These are phyloP conservation scores for Heliconius hermathena DNA, from an alignment of 1,140 invertebrate species.

Conservation along the genomic window DNA sequence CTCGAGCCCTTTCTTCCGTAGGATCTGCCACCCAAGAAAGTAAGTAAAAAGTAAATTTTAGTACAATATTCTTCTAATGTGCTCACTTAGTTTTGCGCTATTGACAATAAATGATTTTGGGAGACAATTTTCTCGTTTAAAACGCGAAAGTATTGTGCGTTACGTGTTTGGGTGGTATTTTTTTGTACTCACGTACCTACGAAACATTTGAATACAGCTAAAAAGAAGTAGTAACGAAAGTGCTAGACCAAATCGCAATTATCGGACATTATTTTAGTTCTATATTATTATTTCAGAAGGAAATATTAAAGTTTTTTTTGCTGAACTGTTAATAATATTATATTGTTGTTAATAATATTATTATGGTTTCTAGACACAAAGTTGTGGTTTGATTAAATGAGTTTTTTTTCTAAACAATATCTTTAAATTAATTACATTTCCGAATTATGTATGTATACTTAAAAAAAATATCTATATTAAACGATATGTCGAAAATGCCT, in stretches of 20 bases:
- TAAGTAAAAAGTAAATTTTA: constrained; percentile 25
- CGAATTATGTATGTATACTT: too few species aligned
- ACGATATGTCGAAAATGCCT: neutral
- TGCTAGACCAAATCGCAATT: too few species aligned
- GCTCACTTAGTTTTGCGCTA: constrained; percentile 59
- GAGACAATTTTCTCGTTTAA: constrained; percentile 46
- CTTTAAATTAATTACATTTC: too few species aligned
- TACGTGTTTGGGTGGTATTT: constrained; percentile 54
- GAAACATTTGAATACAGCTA: neutral
- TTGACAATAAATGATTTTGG: constrained; percentile 38
- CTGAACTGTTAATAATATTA: too few species aligned
- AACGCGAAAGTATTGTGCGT: constrained; percentile 30
- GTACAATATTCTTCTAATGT: constrained; percentile 39
- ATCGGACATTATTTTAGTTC: too few species aligned
- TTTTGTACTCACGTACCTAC: neutral
- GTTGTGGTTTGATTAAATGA: too few species aligned
- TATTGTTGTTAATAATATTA: too few species aligned
- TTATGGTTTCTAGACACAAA: too few species aligned
- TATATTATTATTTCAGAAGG: too few species aligned
- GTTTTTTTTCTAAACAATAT: too few species aligned
- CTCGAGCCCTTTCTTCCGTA: constrained; percentile 41
- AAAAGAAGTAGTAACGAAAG: too few species aligned
- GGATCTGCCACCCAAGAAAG: constrained; percentile 54
- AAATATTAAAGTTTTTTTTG: too few species aligned
- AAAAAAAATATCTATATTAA: neutral